phyloP scores from a whole-genome alignment of 1,140 invertebrate genomes.

The Chlorops oryzae region DNA sequence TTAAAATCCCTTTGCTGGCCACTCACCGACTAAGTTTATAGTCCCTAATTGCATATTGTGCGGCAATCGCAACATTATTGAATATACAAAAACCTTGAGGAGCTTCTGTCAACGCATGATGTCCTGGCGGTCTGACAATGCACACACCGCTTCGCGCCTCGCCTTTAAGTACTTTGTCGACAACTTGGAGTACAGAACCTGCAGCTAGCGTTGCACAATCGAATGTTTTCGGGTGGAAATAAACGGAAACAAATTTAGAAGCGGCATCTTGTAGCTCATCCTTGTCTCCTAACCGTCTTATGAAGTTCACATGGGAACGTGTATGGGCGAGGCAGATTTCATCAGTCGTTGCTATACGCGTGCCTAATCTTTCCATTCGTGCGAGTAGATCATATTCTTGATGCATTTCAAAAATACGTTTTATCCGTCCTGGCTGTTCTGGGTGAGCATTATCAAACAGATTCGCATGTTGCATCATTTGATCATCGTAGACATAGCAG shows the following conservation, averaged over 20 bases:
- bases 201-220: constrained; percentile 63
- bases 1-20: neutral
- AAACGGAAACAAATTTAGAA: constrained; percentile 66
- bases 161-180: constrained; percentile 68
- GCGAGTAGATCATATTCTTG: constrained; percentile 61
- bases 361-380: constrained; percentile 54
- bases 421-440: constrained; percentile 71
- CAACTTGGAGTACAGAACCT: constrained; percentile 70
- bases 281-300: constrained; percentile 36
- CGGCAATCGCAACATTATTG: constrained; percentile 79
- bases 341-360: constrained; percentile 55
- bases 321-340: constrained; percentile 66
- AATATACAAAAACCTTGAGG: constrained; percentile 85
- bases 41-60: constrained; percentile 64
- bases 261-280: constrained; percentile 31
- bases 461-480: constrained; percentile 69
- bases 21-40: constrained; percentile 57
- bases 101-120: constrained; percentile 68
- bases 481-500: constrained; percentile 68
- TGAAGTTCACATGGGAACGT: constrained; percentile 55
- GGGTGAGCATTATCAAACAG: constrained; percentile 60
- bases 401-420: constrained; percentile 62
- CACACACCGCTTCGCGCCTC: constrained; percentile 66
- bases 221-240: constrained; percentile 68
- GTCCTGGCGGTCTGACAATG: constrained; percentile 78